Base-by-base conservation (phyloP, 2,113 vertebrate species). In the Clarias macrocephalus region DNA sequence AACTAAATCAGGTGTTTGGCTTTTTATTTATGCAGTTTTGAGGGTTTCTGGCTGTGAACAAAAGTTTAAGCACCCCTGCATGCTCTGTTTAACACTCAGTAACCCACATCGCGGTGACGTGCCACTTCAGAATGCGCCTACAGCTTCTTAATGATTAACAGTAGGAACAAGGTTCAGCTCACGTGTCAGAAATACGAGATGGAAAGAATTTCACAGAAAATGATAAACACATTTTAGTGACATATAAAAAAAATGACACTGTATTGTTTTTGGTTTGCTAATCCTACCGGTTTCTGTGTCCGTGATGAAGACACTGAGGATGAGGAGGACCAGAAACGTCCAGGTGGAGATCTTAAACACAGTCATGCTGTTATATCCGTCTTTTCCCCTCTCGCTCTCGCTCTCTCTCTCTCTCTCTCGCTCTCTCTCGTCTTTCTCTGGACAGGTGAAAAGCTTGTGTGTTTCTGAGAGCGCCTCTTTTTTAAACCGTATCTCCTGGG, bases 271-370 rank as follows among this genome's bases (percentile, higher is more conserved):
- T 30, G 48, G 6, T 48, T 48, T 48, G 48, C 3, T 57, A 21
- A 33, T 80, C 86, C 86, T 16, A 90, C 90, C 86, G 42, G 83
- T 8, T 12, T 86, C 84, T 30, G 84, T 84, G 66, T 83, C 54
- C n/a, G 57, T 12, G 42, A 88, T 79, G 80, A 87, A 84, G 54
- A 12, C 25, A 3, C 37, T 33, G 66, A 89, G 57, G 59, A 84
- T n/a, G 28, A 90, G 5, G 28, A 90, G 7, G 15, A 8, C 30
- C 13, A 90, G 56, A 62, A 85, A 42, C 2, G 59, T 76, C 37
- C 30, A 12, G 19, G 28, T 25, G 5, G 6, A 79, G 5, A 65
- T n/a, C 54, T 52, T 83, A 33, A 23, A 1, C 23, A 18, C 72
- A 1, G 2, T 5, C 76, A 87, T 83, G 54, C 16, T 48, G 19